Evolutionary conservation across 2,113 vertebrate genomes (phyloP), one percentile per base, ranked within the genome.

Genomic region (Cephalopterus ornatus): DNA sequence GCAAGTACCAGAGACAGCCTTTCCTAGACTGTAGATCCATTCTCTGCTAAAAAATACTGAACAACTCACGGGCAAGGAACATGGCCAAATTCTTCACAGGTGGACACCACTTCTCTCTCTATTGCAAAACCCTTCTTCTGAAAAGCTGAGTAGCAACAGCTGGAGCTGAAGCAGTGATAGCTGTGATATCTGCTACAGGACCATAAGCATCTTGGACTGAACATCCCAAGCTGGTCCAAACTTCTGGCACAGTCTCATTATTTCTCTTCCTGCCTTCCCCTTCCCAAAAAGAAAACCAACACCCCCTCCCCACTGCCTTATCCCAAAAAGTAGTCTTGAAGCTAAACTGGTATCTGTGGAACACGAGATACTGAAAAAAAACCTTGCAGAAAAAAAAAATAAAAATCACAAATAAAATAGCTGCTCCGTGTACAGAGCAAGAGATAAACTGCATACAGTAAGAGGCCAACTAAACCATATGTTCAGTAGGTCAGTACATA

Each of bases 1-100:
- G 11, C 23, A 26, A 70, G 50, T 35, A 30, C 37, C 5, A 14
- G 42, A n/a, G 22, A n/a, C 18, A 10, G 21, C 28, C 71, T 17
- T 18, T 71, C 15, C 37, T 65, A 18, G 21, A 4, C 37, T 2
- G 7, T 8, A 66, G 37, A 14, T 3, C 0, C 5, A 1, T 58
- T 4, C 23, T 32, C 32, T 46, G 20, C 59, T 74, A 22, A 42
- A 61, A 41, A 9, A 1, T 11, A 15, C 16, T 53, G 30, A 6
- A 63, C 11, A 5, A 5, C 5, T 21, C 8, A 21, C 3, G 5
- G 44, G 58, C 41, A 73, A 82, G 24, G 21, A 68, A n/a, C 6
- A 11, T 0, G 5, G 20, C 14, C 30, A 85, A 16, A 30, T 59
- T 68, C 30, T 44, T 71, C 27, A 56, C 4, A 24, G 9, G 1